These are phyloP conservation scores for Xestia c-nigrum DNA, from an alignment of 2,888 invertebrate genomes.

Conservation along the genomic window DNA sequence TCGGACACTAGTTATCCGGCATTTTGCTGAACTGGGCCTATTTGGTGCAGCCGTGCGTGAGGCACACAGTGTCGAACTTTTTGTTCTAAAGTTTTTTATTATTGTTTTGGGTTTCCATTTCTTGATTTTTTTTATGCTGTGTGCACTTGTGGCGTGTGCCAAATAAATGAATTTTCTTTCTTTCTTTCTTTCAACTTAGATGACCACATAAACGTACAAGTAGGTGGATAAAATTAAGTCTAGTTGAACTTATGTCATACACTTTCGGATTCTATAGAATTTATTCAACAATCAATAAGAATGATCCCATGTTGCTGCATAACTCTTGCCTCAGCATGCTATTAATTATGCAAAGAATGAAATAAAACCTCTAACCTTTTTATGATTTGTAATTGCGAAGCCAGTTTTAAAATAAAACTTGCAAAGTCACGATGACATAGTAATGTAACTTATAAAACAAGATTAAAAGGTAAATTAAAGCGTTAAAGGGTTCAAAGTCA, in stretches of 20 bases:
- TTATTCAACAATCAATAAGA: background rate
- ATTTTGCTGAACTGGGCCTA: no score
- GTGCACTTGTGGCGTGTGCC: no score
- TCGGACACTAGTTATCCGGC: no score
- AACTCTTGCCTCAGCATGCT: background rate
- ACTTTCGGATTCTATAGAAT: background rate
- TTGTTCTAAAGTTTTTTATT: no score
- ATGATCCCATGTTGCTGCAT: background rate
- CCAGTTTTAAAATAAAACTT: conserved; percentile 10
- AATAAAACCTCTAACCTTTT: background rate
- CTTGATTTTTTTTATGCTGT: no score
- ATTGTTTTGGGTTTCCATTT: no score
- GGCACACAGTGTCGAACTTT: no score
- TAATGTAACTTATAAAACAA: background rate
- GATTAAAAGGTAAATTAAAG: background rate
- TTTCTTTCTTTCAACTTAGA: no score
- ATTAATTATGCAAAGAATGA: background rate
- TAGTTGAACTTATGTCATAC: background rate
- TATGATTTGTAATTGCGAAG: background rate
- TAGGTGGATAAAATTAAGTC: no score
- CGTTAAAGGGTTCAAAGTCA: background rate
- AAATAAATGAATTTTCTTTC: no score
- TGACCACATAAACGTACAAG: no score
- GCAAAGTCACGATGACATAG: conserved; percentile 15
- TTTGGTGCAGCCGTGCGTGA: no score